phyloP scores from a whole-genome alignment of 2,797 vertebrate genomes.

The Heteromormyrus szaboi region DNA sequence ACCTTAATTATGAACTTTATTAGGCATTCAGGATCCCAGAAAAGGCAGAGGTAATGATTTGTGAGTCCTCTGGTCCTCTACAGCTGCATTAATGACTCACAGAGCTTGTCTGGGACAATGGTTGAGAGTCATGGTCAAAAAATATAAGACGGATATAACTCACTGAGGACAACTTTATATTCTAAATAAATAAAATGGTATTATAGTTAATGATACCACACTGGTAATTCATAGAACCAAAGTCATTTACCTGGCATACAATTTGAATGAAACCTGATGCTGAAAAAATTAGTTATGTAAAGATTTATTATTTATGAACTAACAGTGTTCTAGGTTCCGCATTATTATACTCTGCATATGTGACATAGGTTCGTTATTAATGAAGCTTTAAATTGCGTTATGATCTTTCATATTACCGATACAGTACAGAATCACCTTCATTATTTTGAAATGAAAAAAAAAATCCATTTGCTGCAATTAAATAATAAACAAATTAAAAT shows the following conservation, averaged over 20 bases:
- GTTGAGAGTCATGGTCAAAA: neutral
- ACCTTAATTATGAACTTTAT: neutral
- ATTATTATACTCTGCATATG: neutral
- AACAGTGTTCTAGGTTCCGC: neutral
- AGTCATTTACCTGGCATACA: constrained; percentile 1
- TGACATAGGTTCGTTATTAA: neutral
- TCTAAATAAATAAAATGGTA: neutral
- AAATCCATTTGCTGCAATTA: neutral
- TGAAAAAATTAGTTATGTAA: neutral
- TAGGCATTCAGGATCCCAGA: neutral
- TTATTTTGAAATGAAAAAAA: neutral
- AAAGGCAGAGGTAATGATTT: neutral
- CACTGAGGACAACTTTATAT: neutral
- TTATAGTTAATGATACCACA: neutral
- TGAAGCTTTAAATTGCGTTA: neutral
- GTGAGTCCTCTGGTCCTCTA: neutral
- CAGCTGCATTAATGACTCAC: neutral
- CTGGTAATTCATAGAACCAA: neutral
- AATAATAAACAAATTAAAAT: neutral
- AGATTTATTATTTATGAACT: constrained; percentile 8
- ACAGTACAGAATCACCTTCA: neutral
- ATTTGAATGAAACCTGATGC: neutral
- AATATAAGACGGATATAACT: neutral
- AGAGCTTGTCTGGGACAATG: neutral
- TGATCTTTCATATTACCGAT: neutral